Evolutionary conservation across 1,140 invertebrate species (phyloP).

Genomic region (Rhizoglyphus robini): DNA sequence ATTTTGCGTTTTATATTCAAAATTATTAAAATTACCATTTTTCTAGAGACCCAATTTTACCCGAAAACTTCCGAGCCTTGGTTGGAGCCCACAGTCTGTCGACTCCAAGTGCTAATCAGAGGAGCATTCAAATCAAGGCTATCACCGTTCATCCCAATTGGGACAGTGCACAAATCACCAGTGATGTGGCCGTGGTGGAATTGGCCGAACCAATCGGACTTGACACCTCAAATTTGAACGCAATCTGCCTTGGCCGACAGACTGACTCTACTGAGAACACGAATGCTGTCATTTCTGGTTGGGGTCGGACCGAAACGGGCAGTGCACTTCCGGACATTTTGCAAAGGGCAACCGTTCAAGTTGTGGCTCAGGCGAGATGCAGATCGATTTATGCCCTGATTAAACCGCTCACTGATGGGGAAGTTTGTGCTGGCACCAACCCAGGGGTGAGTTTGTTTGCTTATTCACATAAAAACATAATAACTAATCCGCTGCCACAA

Average conservation of each 20-base stretch:
- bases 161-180: neutral
- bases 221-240: neutral
- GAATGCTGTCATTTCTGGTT: constrained; percentile 9
- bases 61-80: neutral
- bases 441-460: neutral
- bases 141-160: neutral
- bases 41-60: neutral
- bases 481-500: neutral
- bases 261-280: neutral
- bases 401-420: neutral
- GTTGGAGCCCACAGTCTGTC: neutral
- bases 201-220: neutral
- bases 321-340: constrained; percentile 1
- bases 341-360: neutral
- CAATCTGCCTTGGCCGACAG: neutral
- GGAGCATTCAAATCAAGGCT: neutral
- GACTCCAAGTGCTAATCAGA: neutral
- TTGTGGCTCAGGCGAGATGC: neutral
- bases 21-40: too few relatives aligned
- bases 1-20: too few relatives aligned
- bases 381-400: neutral
- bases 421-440: neutral
- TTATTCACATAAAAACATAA: neutral
- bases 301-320: neutral
- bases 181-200: constrained; percentile 2